Base-by-base conservation (phyloP, 2,113 vertebrate genomes). In the Marmota monax region DNA sequence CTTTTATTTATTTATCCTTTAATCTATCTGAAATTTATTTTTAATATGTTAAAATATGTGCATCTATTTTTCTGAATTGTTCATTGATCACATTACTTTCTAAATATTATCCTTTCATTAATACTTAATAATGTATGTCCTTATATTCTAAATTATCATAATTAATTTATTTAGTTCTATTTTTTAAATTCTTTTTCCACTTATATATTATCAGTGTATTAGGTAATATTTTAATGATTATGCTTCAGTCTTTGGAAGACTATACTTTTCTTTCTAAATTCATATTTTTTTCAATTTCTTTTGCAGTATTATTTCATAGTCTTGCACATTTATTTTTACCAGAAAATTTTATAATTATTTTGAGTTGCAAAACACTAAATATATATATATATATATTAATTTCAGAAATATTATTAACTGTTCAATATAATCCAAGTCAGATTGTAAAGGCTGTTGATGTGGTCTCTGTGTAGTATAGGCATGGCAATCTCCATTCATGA, bases 321-420 rank as follows among this genome's bases (percentile, higher is more conserved):
- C 56, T 76, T 42, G 29, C 20, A 94, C 51, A 37, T 73, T 84
- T 65, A 37, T 58, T 93, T 96, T 92, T 96, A 63, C 25, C 37
- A 72, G n/a, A 70, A 45, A 90, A 78, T 20, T 77, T 95, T 58
- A 91, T 6, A 96, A 58, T 92, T 70, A 79, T 79, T 61, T 93
- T 42, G 10, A 42, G 4, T 72, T 87, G 6, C 20, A 92, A 84
- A 84, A 74, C 84, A 16, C 42, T 78, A 82, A 22, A 32, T 58
- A 32, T 27, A 12, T 23, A 69, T 39, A 39, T 58, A 32, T 27
- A 12, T 37, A 70, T 67, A 23, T 56, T 78, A 88, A 56, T n/a
- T 67, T 92, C 56, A 86, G n/a, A 42, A 74, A 6, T 85, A 77
- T 27, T 42, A 7, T 20, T 63, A 42, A 13, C 5, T 72, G 93